A percentile compares a stretch with the other conserved stretches of the same genome.
Conservation (phyloP, 2,888 invertebrate species). For the Dryomyza anilis region DNA sequence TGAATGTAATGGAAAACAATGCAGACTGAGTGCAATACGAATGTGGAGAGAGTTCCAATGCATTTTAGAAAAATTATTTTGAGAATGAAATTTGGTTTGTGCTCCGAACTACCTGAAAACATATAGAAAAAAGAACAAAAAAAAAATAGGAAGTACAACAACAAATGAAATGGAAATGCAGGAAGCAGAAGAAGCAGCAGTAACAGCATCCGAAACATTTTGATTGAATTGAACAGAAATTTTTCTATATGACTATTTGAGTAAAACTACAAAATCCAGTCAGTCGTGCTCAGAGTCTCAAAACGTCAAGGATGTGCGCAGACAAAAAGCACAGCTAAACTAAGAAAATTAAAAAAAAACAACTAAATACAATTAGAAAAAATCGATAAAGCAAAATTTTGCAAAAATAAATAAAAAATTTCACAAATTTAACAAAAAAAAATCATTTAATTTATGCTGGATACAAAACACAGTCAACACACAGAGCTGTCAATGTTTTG, state of each 20-base stretch:
- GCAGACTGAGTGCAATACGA: background rate
- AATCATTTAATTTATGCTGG: background rate
- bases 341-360: constrained; percentile 4
- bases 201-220: background rate
- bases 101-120: constrained; percentile 20
- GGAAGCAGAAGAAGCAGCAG: background rate
- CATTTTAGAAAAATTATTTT: constrained; percentile 20
- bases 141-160: background rate
- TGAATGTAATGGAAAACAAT: background rate
- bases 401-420: constrained; percentile 5
- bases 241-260: constrained; percentile 39
- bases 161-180: background rate
- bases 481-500: background rate
- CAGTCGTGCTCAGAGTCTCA: constrained; percentile 55
- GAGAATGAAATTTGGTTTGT: constrained; percentile 6
- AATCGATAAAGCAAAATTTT: constrained; percentile 3
- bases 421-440: constrained; percentile 13
- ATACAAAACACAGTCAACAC: background rate
- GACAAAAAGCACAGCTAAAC: constrained; percentile 18
- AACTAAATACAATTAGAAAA: constrained; percentile 11
- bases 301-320: constrained; percentile 42
- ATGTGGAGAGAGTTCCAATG: constrained; percentile 6
- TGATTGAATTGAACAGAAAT: constrained; percentile 40
- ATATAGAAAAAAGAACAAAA: constrained; percentile 12
- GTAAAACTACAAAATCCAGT: constrained; percentile 30